Conservation (phyloP, 2,113 vertebrate species). For the rat (Rattus norvegicus) region DNA sequence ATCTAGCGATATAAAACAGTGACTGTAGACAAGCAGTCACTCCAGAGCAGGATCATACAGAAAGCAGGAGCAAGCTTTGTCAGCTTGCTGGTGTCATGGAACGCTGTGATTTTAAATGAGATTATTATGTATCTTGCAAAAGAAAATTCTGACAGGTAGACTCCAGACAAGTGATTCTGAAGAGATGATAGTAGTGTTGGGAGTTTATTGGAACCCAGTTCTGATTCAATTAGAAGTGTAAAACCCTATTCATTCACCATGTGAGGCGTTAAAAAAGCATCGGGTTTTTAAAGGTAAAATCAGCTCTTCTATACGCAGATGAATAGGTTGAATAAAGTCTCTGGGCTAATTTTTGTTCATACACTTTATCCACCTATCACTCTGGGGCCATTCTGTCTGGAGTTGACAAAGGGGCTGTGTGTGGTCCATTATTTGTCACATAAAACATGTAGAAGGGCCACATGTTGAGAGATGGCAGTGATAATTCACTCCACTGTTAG, state of each 20-base stretch:
- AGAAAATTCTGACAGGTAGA: constrained; percentile 80
- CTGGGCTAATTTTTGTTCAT: constrained; percentile 47
- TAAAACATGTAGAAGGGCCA: not conserved
- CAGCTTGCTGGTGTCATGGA: constrained; percentile 76
- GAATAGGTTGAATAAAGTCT: constrained; percentile 48
- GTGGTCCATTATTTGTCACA: not conserved
- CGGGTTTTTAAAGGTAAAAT: not conserved
- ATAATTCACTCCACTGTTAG: not conserved
- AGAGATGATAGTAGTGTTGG: constrained; percentile 80
- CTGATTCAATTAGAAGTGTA: constrained; percentile 35
- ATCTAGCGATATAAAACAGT: constrained; percentile 50
- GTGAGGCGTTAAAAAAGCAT: constrained; percentile 53
- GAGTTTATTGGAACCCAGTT: constrained; percentile 83
- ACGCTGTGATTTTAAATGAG: constrained; percentile 81
- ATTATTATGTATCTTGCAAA: constrained; percentile 78
- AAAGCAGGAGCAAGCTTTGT: constrained; percentile 70
- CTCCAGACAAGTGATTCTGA: constrained; percentile 80
- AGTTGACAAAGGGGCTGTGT: not conserved
- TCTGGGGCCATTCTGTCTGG: not conserved
- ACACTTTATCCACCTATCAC: not conserved
- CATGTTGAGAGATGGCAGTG: not conserved
- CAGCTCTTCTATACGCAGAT: constrained; percentile 29
- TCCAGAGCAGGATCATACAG: constrained; percentile 69
- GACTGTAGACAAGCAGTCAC: constrained; percentile 69
- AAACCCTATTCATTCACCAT: constrained; percentile 60